Evolutionary conservation across 2,888 invertebrate genomes (phyloP), one percentile per base, ranked within the genome.

Genomic region (Caenorhabditis doughertyi): DNA sequence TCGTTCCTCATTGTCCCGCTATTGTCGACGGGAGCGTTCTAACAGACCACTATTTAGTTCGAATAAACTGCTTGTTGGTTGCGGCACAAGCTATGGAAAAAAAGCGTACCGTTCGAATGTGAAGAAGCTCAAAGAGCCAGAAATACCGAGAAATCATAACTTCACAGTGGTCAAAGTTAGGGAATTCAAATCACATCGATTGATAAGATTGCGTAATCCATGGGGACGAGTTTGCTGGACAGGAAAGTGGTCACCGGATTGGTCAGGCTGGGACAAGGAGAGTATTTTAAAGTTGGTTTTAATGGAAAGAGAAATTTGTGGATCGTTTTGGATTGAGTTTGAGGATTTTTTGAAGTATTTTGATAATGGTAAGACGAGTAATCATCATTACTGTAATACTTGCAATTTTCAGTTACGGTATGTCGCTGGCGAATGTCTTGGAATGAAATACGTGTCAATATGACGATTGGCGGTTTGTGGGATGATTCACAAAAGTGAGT

Each of bases 301-400:
- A 7, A 5, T 35, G 7, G 7, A 35, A 35, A 35, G 9, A 7
- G 9, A 9, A 7, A 35, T 35, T 35, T 9, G 7, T 35, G 35
- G 35, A 35, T 5, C 35, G 9, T 35, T 55, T 55, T 55, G 53
- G 53, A 55, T 55, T 13, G 53, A 55, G 5, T 55, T 55, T 16
- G 16, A 16, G 8, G 29, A 55, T 21, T 55, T 55, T 16, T n/a
- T 55, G 16, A 27, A 29, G 0, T 27, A 55, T 55, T 55, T 55
- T 55, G 5, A 1, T n/a, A 4, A 29, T 29, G 8, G 53, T 27
- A 21, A 53, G 51, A 9, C 35, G n/a, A n/a, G n/a, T n/a, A n/a
- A n/a, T n/a, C 9, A 7, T 35, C 35, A 35, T 35, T 35, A 35
- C 2, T 23, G 23, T 8, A 21, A 21, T n/a, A 18, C 47, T n/a